Evolutionary conservation across 2,888 invertebrate species (phyloP).

Genomic region (Eledona agricola): DNA sequence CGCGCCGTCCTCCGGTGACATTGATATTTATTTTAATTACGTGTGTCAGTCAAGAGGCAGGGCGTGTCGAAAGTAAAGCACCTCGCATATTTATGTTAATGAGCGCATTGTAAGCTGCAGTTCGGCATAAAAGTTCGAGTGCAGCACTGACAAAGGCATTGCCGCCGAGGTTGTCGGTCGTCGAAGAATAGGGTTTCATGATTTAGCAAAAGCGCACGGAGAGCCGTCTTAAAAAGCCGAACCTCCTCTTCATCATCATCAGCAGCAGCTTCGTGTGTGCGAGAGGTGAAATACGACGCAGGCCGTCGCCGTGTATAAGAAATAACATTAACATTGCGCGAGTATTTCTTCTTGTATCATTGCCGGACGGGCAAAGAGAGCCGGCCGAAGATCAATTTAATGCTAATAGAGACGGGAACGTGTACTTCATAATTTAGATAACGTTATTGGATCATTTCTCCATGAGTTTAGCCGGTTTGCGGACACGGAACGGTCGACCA

Average conservation of each 20-base stretch:
- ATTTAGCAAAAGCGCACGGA: constrained; percentile 22
- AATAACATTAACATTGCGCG: constrained; percentile 38
- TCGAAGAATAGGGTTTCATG: constrained; percentile 30
- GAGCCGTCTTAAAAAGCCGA: constrained; percentile 43
- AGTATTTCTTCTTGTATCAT: constrained; percentile 40
- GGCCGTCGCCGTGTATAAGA: constrained; percentile 31
- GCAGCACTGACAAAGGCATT: constrained; percentile 13
- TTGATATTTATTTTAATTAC: constrained; percentile 48
- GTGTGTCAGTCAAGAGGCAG: constrained; percentile 44
- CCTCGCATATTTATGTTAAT: constrained; percentile 48
- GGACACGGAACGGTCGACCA: constrained; percentile 24
- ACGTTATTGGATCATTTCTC: constrained; percentile 44
- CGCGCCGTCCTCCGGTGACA: constrained; percentile 40
- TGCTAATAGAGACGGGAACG: constrained; percentile 48
- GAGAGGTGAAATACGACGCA: constrained; percentile 41
- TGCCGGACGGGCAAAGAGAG: constrained; percentile 39
- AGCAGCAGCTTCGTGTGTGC: constrained; percentile 13
- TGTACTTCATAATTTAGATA: constrained; percentile 51
- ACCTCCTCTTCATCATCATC: constrained; percentile 40
- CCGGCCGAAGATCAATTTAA: constrained; percentile 46
- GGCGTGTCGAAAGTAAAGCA: constrained; percentile 47
- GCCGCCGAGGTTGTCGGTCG: constrained; percentile 29
- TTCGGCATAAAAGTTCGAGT: constrained; percentile 19
- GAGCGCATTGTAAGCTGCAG: constrained; percentile 44
- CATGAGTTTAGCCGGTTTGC: constrained; percentile 21